Evolutionary conservation across 2,797 vertebrate species (phyloP), one percentile per base, ranked within the genome.

Genomic region (Peromyscus nudipes): DNA sequence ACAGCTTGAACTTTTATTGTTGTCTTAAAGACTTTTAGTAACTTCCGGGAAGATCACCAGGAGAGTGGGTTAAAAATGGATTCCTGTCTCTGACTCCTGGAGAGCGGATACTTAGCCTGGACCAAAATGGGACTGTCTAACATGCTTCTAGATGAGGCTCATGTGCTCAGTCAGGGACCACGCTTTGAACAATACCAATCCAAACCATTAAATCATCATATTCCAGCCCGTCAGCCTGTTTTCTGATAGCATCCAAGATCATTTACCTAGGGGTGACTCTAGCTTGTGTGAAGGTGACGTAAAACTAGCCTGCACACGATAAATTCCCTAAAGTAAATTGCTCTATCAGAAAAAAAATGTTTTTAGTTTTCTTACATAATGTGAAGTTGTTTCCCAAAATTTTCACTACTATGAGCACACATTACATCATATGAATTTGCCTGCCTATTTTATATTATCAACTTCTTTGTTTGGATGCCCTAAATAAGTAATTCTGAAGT

Each of bases 391-490:
- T 91, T 88, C 55, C 6, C 52, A 40, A 90, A 52, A 49, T 79
- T 79, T 49, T 79, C 29, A 79, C 46, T 52, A 79, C 27, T 16
- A 43, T 76, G 29, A 34, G 29, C 31, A 79, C 76, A 79, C 29
- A 77, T 83, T 81, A 77, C 52, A 69, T 76, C 9, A 57, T 25
- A 43, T 60, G 14, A 60, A 43, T 37, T 71, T 67, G 14, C 17
- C 43, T 92, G 84, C n/a, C 67, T 89, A 89, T 77, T 91, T 92
- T 89, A 27, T 34, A 76, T 17, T n/a, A 75, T 73, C 73, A 27
- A 40, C 23, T 89, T n/a, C 13, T 93, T 43, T 92, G 23, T 55
- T 52, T 80, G 77, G 43, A 43, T 79, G 62, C 14, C 69, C 14
- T 40, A 83, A 76, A 34, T 21, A 43, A 67, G 8, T 77, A 88